A percentile compares a stretch with the other conserved stretches of the same genome.
phyloP scores from a whole-genome alignment of 2,888 invertebrate genomes.

The Ptychoptera contaminata region DNA sequence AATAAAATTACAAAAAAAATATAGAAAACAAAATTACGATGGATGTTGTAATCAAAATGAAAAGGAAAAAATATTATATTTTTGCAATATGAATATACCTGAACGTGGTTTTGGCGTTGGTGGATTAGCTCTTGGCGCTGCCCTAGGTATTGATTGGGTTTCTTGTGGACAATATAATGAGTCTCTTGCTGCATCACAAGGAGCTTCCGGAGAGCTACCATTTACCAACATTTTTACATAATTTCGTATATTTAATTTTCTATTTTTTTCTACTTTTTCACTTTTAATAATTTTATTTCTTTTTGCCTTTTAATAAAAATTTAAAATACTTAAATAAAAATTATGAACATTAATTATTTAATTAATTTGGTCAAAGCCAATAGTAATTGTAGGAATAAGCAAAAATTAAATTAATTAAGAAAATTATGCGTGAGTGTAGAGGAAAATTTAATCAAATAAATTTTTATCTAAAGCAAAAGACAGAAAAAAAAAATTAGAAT shows the following conservation, averaged over 20 bases:
- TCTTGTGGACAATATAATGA: conserved; percentile 25
- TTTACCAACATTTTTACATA: conserved; percentile 8
- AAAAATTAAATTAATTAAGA: too few relatives aligned
- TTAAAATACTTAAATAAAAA: too few relatives aligned
- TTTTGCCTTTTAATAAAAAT: too few relatives aligned
- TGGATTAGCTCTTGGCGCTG: conserved; percentile 24
- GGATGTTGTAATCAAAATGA: neutral
- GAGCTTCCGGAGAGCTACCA: conserved; percentile 15
- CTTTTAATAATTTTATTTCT: too few relatives aligned
- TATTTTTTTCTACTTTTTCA: neutral
- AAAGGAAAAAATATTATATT: neutral
- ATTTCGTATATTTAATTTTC: neutral
- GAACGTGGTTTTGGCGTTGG: conserved; percentile 31
- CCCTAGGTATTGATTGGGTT: conserved; percentile 21
- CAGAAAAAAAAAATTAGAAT: too few relatives aligned
- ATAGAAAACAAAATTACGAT: neutral
- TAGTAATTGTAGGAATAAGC: too few relatives aligned
- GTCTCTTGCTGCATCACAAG: conserved; percentile 28
- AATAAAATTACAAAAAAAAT: neutral
- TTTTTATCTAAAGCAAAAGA: too few relatives aligned
- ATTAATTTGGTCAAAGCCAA: too few relatives aligned
- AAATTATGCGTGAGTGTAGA: too few relatives aligned
- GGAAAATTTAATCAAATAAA: too few relatives aligned
- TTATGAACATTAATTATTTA: too few relatives aligned
- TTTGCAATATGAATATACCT: conserved; percentile 18